phyloP scores from a whole-genome alignment of 2,113 vertebrate species.

The Eleginops maclovinus region DNA sequence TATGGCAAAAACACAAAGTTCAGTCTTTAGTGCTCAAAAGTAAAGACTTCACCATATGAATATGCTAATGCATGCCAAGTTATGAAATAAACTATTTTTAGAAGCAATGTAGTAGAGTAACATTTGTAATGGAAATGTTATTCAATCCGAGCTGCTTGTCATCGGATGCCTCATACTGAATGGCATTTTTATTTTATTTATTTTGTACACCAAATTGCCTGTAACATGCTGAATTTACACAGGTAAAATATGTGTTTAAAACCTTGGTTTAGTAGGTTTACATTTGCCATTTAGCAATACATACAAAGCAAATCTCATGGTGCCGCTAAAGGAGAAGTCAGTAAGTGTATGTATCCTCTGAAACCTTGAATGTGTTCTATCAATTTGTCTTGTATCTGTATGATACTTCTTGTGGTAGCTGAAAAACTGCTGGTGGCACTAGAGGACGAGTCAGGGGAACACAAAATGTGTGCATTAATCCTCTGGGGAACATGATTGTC shows the following conservation, averaged over 20 bases:
- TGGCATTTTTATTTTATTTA: not conserved
- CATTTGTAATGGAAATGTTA: not conserved
- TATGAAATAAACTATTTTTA: not conserved
- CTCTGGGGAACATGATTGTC: not conserved
- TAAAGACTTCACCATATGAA: not conserved
- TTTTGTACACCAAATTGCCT: not conserved
- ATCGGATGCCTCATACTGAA: not conserved
- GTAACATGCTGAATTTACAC: not conserved
- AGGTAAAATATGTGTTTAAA: not conserved
- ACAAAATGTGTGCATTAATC: not conserved
- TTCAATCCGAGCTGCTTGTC: constrained; percentile 12
- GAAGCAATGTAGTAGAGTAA: constrained; percentile 12
- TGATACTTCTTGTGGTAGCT: not conserved
- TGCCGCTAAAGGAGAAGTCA: too few species aligned
- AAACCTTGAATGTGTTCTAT: not conserved
- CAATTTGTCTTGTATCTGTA: not conserved
- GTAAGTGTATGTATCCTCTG: not conserved
- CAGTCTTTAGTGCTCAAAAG: constrained; percentile 15
- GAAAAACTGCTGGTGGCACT: not conserved
- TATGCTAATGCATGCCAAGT: too few species aligned
- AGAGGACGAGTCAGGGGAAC: not conserved
- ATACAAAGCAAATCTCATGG: not conserved
- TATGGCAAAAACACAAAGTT: constrained; percentile 14
- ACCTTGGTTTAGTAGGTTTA: not conserved
- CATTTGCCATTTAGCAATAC: not conserved